Conservation (phyloP, 2,888 invertebrate species). For the Sepioteuthis lessoniana region DNA sequence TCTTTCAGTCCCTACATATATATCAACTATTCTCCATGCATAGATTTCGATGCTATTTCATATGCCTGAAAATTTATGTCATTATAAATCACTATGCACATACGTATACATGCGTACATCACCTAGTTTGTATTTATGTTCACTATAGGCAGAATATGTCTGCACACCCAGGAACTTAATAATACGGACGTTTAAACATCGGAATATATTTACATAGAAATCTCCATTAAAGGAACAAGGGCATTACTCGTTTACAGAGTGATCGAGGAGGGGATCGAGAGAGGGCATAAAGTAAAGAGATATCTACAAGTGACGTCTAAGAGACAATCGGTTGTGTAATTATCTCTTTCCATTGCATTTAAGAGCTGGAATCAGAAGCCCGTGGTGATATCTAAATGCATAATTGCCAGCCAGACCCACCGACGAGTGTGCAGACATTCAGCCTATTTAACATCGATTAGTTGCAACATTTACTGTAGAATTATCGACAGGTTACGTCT, state of each 20-base stretch:
- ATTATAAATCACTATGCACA: neutral
- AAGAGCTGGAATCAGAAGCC: conserved; percentile 2
- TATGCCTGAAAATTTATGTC: neutral
- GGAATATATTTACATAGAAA: neutral
- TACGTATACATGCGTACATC: neutral
- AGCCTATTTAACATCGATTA: neutral
- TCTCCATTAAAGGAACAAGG: neutral
- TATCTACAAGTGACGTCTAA: neutral
- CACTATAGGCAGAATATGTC: neutral
- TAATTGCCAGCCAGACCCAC: neutral
- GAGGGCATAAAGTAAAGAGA: neutral
- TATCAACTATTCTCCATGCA: too few relatives aligned
- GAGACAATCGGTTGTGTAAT: neutral
- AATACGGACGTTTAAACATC: neutral
- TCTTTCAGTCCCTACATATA: too few relatives aligned
- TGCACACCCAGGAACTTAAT: neutral
- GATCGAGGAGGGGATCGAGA: neutral
- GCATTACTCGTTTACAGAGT: neutral
- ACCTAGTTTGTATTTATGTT: neutral
- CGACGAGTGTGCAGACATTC: neutral
- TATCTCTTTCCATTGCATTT: neutral
- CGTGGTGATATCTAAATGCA: conserved; percentile 33
- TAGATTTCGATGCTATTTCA: neutral
- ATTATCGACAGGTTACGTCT: neutral
- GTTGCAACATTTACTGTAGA: neutral